A percentile compares a stretch with the other conserved stretches of the same genome.
These are phyloP conservation scores for Whitmania pigra DNA, from an alignment of 1,140 invertebrate species.

Conservation along the genomic window DNA sequence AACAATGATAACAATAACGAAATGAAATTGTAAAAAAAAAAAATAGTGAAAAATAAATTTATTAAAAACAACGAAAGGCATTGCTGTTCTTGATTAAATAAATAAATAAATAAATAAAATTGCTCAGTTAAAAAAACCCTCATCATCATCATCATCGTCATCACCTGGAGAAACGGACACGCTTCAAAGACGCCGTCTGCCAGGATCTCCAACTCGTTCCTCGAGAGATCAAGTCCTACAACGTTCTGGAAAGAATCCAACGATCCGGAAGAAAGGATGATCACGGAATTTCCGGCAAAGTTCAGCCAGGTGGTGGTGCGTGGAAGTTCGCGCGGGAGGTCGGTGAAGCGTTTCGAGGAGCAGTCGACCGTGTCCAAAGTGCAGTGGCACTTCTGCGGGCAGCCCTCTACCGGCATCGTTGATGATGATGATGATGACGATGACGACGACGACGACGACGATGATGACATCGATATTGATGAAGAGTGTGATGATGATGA, in stretches of 20 bases:
- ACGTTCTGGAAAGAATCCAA: constrained; percentile 19
- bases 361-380: constrained; percentile 8
- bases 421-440: background rate
- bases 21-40: no score
- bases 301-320: constrained; percentile 15
- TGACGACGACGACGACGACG: background rate
- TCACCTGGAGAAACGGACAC: constrained; percentile 29
- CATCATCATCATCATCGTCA: background rate
- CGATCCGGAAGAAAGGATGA: constrained; percentile 2
- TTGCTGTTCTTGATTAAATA: no score
- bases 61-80: no score
- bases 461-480: no score
- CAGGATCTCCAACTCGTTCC: constrained; percentile 30
- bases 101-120: no score
- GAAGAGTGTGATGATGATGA: no score
- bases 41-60: no score
- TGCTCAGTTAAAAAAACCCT: no score
- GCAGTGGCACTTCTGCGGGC: background rate
- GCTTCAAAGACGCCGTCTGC: constrained; percentile 32
- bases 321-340: constrained; percentile 20
- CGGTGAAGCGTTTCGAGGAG: background rate
- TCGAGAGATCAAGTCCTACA: constrained; percentile 24
- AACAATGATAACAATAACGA: no score
- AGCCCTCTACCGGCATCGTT: background rate
- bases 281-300: constrained; percentile 19